Evolutionary conservation across 2,797 vertebrate genomes (phyloP).

Genomic region (Zonotrichia albicollis): DNA sequence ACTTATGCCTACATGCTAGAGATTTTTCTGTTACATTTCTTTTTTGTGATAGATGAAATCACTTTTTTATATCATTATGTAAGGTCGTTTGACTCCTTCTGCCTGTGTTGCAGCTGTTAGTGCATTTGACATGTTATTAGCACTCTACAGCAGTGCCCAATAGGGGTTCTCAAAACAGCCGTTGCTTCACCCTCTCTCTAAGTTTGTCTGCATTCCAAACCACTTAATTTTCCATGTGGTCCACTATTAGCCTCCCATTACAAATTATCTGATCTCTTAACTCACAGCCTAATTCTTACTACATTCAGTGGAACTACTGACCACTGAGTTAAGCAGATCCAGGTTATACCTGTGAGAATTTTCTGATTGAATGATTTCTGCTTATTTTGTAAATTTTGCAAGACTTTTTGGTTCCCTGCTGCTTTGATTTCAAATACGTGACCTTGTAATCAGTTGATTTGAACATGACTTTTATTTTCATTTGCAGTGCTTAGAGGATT

Average conservation of each 20-base stretch:
- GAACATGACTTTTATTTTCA: background rate
- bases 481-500: background rate
- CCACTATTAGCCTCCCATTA: background rate
- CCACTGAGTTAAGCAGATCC: background rate
- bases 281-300: background rate
- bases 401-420: background rate
- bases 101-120: background rate
- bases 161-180: background rate
- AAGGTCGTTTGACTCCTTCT: background rate
- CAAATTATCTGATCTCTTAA: background rate
- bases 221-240: background rate
- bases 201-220: background rate
- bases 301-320: background rate
- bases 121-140: background rate
- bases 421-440: background rate
- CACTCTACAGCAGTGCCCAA: background rate
- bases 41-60: background rate
- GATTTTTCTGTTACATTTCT: background rate
- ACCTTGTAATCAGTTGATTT: background rate
- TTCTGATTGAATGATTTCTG: background rate
- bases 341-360: background rate
- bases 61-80: background rate
- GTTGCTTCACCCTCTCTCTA: background rate
- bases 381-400: background rate
- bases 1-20: background rate